Percentiles rank a stretch among this genome's conserved stretches.
Conservation (phyloP, 2,797 vertebrate species). For the Pelodytes ibericus region DNA sequence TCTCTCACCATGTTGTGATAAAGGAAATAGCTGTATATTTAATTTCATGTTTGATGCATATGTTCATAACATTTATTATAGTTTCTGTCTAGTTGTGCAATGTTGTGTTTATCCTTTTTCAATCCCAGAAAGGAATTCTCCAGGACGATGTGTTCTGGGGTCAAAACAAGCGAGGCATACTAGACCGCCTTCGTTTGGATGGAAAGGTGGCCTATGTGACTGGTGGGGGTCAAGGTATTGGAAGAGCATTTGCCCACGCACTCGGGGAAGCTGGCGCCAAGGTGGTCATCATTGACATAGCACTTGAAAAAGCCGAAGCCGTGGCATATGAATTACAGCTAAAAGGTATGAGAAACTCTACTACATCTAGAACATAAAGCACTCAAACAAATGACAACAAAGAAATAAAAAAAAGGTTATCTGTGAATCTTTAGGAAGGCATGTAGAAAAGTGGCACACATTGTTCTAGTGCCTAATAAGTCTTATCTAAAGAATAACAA, state of each 20-base stretch:
- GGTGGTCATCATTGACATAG: constrained; percentile 75
- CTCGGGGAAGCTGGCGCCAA: constrained; percentile 80
- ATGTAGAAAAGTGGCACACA: no score
- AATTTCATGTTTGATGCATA: no score
- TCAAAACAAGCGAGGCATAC: constrained; percentile 60
- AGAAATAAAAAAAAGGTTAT: background rate
- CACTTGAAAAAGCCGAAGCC: constrained; percentile 69
- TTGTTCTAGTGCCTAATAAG: no score
- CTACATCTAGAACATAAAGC: no score
- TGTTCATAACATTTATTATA: no score
- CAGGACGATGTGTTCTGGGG: constrained; percentile 76
- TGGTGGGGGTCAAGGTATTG: constrained; percentile 78
- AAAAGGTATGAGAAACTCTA: constrained; percentile 71
- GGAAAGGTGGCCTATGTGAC: constrained; percentile 78
- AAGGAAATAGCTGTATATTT: no score
- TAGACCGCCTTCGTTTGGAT: constrained; percentile 77
- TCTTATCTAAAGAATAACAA: no score
- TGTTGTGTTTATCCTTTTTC: background rate
- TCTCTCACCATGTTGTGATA: no score
- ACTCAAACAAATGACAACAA: background rate
- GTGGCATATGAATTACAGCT: constrained; percentile 74
- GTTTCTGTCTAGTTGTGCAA: no score
- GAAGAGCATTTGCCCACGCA: constrained; percentile 77
- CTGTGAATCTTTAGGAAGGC: background rate
- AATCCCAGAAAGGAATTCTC: constrained; percentile 60